These are phyloP conservation scores for Nothocercus julius DNA, from an alignment of 2,113 vertebrate species.

Conservation along the genomic window DNA sequence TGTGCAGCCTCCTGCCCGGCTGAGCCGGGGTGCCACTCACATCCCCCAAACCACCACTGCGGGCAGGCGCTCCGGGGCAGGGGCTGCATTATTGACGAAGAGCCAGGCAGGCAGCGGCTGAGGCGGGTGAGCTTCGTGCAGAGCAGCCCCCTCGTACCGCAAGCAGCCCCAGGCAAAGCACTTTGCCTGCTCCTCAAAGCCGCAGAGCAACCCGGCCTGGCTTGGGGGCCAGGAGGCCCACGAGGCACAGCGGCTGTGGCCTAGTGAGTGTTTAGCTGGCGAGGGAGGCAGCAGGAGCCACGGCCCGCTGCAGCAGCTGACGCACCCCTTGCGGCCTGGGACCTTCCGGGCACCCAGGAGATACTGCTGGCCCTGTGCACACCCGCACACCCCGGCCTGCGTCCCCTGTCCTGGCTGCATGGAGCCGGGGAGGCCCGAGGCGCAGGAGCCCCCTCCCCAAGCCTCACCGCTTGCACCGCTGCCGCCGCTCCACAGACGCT, in stretches of 20 bases:
- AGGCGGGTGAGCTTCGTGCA: not conserved
- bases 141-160: not conserved
- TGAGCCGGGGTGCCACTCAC: fast-evolving
- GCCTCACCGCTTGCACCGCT: not conserved
- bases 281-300: not conserved
- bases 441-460: no score
- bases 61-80: not conserved
- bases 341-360: fast-evolving
- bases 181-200: constrained; percentile 48
- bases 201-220: constrained; percentile 12
- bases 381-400: no score
- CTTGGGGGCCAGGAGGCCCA: not conserved
- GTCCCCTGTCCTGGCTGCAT: not conserved
- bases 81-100: constrained; percentile 49
- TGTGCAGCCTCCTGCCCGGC: not conserved
- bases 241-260: not conserved
- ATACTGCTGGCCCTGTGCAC: no score
- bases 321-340: fast-evolving
- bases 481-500: not conserved
- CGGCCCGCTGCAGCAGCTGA: not conserved
- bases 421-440: not conserved
- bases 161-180: constrained; percentile 68
- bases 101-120: not conserved
- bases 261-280: not conserved
- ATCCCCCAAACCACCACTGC: not conserved